Percentiles rank a stretch among this genome's conserved stretches.
Evolutionary conservation across 2,797 vertebrate species (phyloP).

Genomic region (Neosilurus mollespiculum): DNA sequence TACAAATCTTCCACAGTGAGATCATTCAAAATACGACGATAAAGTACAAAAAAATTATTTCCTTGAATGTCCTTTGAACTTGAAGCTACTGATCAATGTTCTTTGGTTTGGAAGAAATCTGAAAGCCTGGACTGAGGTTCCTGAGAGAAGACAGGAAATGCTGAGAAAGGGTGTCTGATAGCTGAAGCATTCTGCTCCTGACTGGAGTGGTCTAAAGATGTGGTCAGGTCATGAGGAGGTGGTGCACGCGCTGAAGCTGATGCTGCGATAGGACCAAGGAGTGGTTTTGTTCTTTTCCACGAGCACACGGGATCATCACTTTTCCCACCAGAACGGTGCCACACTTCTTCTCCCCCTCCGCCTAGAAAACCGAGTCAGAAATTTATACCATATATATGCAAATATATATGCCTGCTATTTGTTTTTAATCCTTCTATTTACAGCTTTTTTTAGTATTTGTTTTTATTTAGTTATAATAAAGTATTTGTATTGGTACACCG

Average conservation of each 20-base stretch:
- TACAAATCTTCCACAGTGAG: background rate
- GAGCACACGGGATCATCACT: constrained; percentile 81
- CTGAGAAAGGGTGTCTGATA: constrained; percentile 33
- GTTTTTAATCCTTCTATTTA: too few species aligned
- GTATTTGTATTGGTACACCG: too few species aligned
- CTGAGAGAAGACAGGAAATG: constrained; percentile 32
- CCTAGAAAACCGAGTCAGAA: constrained; percentile 50
- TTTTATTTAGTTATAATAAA: too few species aligned
- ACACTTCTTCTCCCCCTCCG: constrained; percentile 79
- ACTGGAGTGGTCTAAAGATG: background rate
- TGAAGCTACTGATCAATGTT: constrained; percentile 18
- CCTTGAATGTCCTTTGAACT: background rate
- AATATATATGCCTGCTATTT: background rate
- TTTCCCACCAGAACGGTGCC: constrained; percentile 80
- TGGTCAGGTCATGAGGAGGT: constrained; percentile 74
- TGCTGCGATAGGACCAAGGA: constrained; percentile 81
- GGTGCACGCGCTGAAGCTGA: constrained; percentile 81
- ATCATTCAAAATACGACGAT: background rate
- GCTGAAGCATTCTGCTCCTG: constrained; percentile 14
- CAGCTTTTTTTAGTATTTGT: too few species aligned
- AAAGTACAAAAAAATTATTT: background rate
- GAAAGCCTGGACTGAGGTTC: constrained; percentile 23
- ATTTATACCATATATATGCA: background rate
- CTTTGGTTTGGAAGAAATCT: constrained; percentile 43
- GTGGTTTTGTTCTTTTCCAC: constrained; percentile 83